phyloP scores from a whole-genome alignment of 2,113 vertebrate genomes.

The Riparia riparia region DNA sequence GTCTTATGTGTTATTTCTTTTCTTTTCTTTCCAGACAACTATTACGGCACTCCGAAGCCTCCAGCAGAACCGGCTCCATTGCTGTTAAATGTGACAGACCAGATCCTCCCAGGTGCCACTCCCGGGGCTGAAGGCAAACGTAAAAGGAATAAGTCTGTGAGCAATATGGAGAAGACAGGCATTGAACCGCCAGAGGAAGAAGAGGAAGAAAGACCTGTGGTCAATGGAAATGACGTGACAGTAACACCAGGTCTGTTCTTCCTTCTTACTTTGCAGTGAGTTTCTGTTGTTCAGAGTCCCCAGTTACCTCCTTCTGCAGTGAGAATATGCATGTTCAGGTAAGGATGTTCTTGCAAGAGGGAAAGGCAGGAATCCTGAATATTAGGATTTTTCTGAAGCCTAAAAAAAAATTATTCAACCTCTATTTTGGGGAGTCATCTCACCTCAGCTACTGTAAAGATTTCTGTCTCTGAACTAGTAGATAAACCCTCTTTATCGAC shows the following conservation, averaged over 20 bases:
- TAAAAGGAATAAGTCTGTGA: conserved; percentile 97
- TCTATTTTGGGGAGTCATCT: background rate
- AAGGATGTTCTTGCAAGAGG: background rate
- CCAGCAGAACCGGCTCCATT: conserved; percentile 90
- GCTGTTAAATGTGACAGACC: conserved; percentile 95
- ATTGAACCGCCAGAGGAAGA: conserved; percentile 94
- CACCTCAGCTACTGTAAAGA: background rate
- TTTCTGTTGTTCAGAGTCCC: conserved; percentile 20
- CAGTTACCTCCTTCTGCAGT: background rate
- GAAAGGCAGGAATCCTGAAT: background rate
- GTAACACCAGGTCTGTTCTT: conserved; percentile 89
- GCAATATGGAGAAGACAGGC: conserved; percentile 97
- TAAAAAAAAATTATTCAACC: background rate
- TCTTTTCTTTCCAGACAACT: conserved; percentile 86
- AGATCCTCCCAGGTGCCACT: conserved; percentile 92
- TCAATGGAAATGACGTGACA: conserved; percentile 90
- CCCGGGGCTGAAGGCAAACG: conserved; percentile 94
- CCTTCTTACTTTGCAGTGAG: background rate
- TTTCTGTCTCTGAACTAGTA: background rate
- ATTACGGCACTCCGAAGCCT: conserved; percentile 97
- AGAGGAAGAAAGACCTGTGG: conserved; percentile 91
- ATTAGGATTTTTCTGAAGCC: background rate
- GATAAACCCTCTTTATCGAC: background rate
- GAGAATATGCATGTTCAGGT: background rate
- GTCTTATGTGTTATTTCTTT: background rate